Base-by-base conservation (phyloP, 2,888 invertebrate species). In the Drosophila robusta region DNA sequence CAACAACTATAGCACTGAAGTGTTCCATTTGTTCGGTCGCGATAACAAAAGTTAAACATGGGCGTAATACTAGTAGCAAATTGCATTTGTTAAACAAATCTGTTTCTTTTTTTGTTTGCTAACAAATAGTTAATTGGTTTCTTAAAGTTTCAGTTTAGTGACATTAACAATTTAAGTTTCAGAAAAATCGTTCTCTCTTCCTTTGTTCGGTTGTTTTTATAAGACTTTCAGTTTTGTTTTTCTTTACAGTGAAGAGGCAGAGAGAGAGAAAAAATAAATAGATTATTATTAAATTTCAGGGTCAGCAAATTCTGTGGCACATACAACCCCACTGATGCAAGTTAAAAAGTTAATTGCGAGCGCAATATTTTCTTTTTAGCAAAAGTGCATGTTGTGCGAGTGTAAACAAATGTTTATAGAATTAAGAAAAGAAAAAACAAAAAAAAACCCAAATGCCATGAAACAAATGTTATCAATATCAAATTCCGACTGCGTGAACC, bases 11-110 rank as follows among this genome's bases (percentile, higher is more conserved):
- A 67, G 39, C 26, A 44, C 38, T 54, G 11, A 24, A 55, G 26
- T 71, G 74, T 51, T 45, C 44, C 26, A 38, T 24, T 51, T 41
- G 24, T 34, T 34, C 12, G 34, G 34, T 1, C 12, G 34, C 45
- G 75, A 87, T 73, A 84, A 80, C 54, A 66, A 71, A 67, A 60
- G 65, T 67, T 55, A 54, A 63, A 42, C 55, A 42, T 50, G 39
- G 38, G 11, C 41, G 80, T 65, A 72, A 81, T 65, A 69, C 84
- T 16, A 68, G 65, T 58, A 60, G 75, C 78, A 63, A 29, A 8
- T 0, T 14, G 4, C 12, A 22, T 9, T 44, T 34, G 41, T 56
- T 1, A 32, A 24, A 24, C 11, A 29, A 29, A 62, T 56, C 14
- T 46, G 51, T 42, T 47, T 67, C 42, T 8, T 29, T 29, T 29